A percentile compares a stretch with the other conserved stretches of the same genome.
These are phyloP conservation scores for Aegotheles bennettii DNA, from an alignment of 2,113 vertebrate species.

Conservation along the genomic window DNA sequence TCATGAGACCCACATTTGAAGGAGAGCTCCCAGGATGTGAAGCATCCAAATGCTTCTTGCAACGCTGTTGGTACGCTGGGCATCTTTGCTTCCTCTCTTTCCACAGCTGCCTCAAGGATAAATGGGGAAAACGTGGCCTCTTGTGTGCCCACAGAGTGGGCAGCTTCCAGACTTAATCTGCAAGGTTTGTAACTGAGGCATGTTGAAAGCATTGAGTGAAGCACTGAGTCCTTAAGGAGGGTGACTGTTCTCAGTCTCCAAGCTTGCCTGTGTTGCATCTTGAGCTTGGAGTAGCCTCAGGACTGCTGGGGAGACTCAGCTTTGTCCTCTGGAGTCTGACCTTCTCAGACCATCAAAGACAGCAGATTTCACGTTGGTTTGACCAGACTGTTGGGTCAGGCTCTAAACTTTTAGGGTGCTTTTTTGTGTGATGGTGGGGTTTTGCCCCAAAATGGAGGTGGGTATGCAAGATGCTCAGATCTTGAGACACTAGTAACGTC, in stretches of 20 bases:
- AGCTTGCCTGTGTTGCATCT: accelerated
- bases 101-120: not conserved
- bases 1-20: not conserved
- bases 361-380: not conserved
- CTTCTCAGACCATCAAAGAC: not conserved
- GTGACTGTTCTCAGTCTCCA: not conserved
- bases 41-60: accelerated
- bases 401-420: not conserved
- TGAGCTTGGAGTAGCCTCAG: not conserved
- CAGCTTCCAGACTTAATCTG: not conserved
- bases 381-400: not conserved
- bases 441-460: too few species aligned
- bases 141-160: not conserved
- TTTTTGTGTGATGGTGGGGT: not conserved
- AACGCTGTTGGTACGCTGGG: not conserved
- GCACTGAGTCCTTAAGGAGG: not conserved
- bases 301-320: not conserved
- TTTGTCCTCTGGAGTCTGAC: not conserved
- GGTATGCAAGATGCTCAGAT: not conserved
- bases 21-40: not conserved
- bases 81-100: not conserved
- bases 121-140: not conserved
- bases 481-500: accelerated
- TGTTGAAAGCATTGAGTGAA: not conserved
- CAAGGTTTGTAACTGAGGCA: not conserved